phyloP scores from a whole-genome alignment of 2,888 invertebrate genomes.

The Aspidiotus destructor region DNA sequence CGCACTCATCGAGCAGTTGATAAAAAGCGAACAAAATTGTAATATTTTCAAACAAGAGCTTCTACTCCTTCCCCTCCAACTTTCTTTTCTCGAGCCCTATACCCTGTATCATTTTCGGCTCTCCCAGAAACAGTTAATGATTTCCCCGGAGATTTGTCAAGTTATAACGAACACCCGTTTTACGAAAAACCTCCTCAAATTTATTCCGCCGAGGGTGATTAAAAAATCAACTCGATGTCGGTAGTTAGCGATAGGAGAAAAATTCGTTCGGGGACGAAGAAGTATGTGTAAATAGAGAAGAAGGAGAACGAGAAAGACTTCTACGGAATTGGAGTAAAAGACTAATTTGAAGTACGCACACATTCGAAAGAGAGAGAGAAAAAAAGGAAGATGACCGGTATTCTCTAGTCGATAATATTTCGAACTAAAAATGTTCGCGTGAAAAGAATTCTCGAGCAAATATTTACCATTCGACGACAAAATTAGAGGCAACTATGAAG shows the following conservation, averaged over 20 bases:
- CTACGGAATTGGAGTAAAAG: too few species aligned
- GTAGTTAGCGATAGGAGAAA: background rate
- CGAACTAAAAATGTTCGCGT: too few species aligned
- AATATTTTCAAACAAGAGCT: constrained; percentile 6
- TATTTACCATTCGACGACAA: too few species aligned
- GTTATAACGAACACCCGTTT: constrained; percentile 13
- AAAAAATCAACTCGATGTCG: constrained; percentile 16
- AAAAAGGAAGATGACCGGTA: too few species aligned
- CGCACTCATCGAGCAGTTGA: background rate
- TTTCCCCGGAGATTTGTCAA: constrained; percentile 15
- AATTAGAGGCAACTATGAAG: too few species aligned
- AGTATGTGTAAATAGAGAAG: background rate
- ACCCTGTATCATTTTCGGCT: background rate
- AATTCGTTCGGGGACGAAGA: background rate
- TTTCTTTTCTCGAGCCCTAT: background rate
- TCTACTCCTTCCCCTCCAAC: background rate
- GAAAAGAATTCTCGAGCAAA: too few species aligned
- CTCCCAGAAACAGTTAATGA: constrained; percentile 1
- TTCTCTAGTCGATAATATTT: too few species aligned
- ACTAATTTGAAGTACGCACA: too few species aligned
- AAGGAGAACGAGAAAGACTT: background rate
- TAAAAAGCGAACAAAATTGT: constrained; percentile 1
- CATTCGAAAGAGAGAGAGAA: too few species aligned
- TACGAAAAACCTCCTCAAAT: constrained; percentile 17
- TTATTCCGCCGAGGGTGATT: constrained; percentile 28